Conservation (phyloP, 2,113 vertebrate genomes). For the Misgurnus anguillicaudatus region DNA sequence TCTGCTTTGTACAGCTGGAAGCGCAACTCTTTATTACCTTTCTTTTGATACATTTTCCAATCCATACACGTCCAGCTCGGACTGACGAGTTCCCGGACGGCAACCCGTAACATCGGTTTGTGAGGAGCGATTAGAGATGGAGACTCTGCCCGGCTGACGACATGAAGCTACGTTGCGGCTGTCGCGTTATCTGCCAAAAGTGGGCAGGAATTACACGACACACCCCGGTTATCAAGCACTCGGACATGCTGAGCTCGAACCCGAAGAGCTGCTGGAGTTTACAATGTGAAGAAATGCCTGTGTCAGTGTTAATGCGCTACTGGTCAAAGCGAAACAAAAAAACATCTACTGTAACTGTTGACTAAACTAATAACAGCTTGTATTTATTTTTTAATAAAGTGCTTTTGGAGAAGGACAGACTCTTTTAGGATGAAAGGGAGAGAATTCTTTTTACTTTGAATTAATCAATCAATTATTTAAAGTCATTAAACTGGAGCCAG, state of each 20-base stretch:
- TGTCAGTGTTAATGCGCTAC: constrained; percentile 89
- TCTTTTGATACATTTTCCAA: constrained; percentile 66
- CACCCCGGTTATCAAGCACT: constrained; percentile 48
- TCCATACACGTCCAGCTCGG: constrained; percentile 76
- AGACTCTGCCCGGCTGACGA: constrained; percentile 26
- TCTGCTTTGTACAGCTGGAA: constrained; percentile 78
- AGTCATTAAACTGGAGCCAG: constrained; percentile 98
- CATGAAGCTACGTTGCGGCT: constrained; percentile 26
- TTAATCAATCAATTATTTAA: constrained; percentile 95
- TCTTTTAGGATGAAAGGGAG: constrained; percentile 71
- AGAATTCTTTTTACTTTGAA: constrained; percentile 86
- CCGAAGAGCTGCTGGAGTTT: constrained; percentile 69
- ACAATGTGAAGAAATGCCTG: constrained; percentile 83
- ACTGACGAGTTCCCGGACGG: constrained; percentile 74
- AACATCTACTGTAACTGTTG: constrained; percentile 88
- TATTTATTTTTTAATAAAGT: constrained; percentile 97
- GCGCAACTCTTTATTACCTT: constrained; percentile 70
- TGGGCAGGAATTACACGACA: constrained; percentile 66
- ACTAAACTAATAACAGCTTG: constrained; percentile 93
- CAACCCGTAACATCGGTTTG: constrained; percentile 60
- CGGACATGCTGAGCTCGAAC: constrained; percentile 17
- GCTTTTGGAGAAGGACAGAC: constrained; percentile 82
- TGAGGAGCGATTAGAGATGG: constrained; percentile 58
- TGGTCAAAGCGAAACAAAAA: constrained; percentile 80
- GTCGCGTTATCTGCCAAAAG: constrained; percentile 77